These are phyloP conservation scores for Eupithecia subumbrata DNA, from an alignment of 2,888 invertebrate species.

Conservation along the genomic window DNA sequence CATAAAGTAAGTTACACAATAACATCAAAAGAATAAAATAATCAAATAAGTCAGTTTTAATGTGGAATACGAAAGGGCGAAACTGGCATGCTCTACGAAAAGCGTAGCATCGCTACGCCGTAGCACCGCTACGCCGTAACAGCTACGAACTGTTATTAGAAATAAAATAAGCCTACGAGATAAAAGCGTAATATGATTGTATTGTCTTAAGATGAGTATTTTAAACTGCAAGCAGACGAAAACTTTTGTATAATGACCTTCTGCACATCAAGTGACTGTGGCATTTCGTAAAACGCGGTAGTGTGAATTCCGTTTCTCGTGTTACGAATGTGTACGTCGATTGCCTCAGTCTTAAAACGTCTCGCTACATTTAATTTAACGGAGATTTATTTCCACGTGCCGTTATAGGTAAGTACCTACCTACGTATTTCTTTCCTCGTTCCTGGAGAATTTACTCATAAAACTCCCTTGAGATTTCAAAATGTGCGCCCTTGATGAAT, in stretches of 20 bases:
- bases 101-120: constrained; percentile 12
- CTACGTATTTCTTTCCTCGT: constrained; percentile 32
- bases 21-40: neutral
- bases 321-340: constrained; percentile 51
- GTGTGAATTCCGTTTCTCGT: constrained; percentile 49
- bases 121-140: constrained; percentile 17
- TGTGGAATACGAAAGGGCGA: neutral
- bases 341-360: constrained; percentile 52
- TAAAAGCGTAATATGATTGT: neutral
- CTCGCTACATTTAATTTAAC: constrained; percentile 53
- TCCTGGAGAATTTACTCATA: constrained; percentile 31
- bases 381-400: constrained; percentile 52
- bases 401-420: constrained; percentile 10
- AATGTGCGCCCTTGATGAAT: constrained; percentile 13
- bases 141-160: constrained; percentile 13
- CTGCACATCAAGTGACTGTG: constrained; percentile 30
- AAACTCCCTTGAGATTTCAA: constrained; percentile 20
- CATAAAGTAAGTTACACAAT: neutral
- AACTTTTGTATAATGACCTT: neutral
- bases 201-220: neutral
- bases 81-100: neutral
- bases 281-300: constrained; percentile 38
- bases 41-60: neutral
- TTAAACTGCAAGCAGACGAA: neutral
- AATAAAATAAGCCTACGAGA: neutral